Base-by-base conservation (phyloP, 2,888 invertebrate species). In the Ophion slaviceki region DNA sequence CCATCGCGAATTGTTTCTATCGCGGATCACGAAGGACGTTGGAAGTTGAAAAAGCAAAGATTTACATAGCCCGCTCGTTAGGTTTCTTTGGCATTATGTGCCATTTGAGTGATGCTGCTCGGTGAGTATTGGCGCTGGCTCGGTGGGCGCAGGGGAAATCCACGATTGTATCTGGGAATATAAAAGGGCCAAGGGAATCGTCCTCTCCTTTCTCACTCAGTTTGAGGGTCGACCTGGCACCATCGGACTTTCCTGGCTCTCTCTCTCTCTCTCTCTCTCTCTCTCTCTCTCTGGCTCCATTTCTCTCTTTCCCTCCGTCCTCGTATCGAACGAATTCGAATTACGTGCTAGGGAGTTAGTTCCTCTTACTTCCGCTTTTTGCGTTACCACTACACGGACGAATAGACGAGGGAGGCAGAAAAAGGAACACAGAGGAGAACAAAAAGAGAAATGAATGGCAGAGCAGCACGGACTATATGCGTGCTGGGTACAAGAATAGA, bases 311-410 rank as follows among this genome's bases (percentile, higher is more conserved):
- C 53, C 59, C 70, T 40, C 40, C 57, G 53, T 77, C 45, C 76
- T 45, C 76, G 84, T 85, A 84, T 87, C 62, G 85, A 84, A 83
- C 86, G 84, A 87, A 82, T 82, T 85, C 85, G 85, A 76, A 82
- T 79, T 85, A 85, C 85, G 85, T 85, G 85, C 82, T 40, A 28
- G 81, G 74, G 81, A 85, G 85, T 85, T 85, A 67, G 78, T 79
- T 85, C 79, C 66, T 75, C 70, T 75, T 66, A 24, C 79, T 24
- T 36, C 36, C 62, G 61, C 62, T 64, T 78, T 79, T 70, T 67
- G 59, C 71, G 28, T 76, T 75, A 79, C 74, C 75, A 71, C 70
- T 53, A 71, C 20, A 20, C 24, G 10, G 17, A 61, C 7, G 61
- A 76, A 20, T 24, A 1, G 17, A 24, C 7, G 61, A 80, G 70